Evolutionary conservation across 2,888 invertebrate species (phyloP).

Genomic region (Opisthograptis luteolata): DNA sequence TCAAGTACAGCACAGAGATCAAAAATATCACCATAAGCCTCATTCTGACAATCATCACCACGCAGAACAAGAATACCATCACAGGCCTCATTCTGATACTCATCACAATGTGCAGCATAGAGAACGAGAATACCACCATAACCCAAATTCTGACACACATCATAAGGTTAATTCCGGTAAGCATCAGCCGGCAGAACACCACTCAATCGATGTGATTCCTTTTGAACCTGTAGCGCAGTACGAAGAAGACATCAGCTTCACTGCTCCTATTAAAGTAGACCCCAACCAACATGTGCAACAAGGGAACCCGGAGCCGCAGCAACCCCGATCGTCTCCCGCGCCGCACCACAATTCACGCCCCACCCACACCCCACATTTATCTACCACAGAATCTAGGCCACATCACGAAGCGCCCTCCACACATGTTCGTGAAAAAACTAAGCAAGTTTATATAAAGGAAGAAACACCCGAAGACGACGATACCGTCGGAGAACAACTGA

Average conservation of each 20-base stretch:
- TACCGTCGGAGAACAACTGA: constrained; percentile 58
- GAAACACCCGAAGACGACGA: constrained; percentile 65
- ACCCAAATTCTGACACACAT: constrained; percentile 6
- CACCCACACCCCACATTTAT: constrained; percentile 16
- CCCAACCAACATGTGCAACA: constrained; percentile 58
- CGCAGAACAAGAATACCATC: constrained; percentile 31
- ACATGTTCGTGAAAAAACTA: constrained; percentile 64
- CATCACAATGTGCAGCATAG: constrained; percentile 33
- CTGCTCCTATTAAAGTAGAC: constrained; percentile 59
- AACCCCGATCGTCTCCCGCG: constrained; percentile 28
- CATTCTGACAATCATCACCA: constrained; percentile 11
- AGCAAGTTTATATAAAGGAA: constrained; percentile 64
- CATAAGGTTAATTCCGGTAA: constrained; percentile 20
- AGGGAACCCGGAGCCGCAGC: constrained; percentile 32
- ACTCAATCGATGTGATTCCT: constrained; percentile 33
- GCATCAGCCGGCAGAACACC: constrained; percentile 30
- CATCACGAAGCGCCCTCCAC: constrained; percentile 34
- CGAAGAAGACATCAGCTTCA: constrained; percentile 61
- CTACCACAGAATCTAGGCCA: constrained; percentile 20
- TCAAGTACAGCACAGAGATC: constrained; percentile 23
- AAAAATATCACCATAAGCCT: constrained; percentile 8
- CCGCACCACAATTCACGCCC: constrained; percentile 35
- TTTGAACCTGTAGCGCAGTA: constrained; percentile 59
- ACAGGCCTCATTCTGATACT: constrained; percentile 19
- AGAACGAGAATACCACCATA: constrained; percentile 24